A percentile compares a stretch with the other conserved stretches of the same genome.
These are phyloP conservation scores for Synodontis membranacea DNA, from an alignment of 2,113 vertebrate genomes.

Conservation along the genomic window DNA sequence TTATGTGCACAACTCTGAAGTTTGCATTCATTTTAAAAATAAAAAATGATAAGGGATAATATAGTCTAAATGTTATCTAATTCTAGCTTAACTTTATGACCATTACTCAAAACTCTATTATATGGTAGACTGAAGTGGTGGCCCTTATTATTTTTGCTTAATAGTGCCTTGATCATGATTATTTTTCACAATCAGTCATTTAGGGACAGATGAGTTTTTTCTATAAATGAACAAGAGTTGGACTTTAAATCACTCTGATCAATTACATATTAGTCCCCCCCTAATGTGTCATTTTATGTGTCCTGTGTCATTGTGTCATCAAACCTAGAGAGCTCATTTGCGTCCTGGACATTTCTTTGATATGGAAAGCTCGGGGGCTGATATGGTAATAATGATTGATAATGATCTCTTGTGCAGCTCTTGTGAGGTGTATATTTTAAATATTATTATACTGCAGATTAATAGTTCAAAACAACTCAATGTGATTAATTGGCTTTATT, in stretches of 20 bases:
- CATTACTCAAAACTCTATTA: not conserved
- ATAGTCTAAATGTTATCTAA: not conserved
- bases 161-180: not conserved
- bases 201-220: not conserved
- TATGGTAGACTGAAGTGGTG: not conserved
- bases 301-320: too few relatives aligned
- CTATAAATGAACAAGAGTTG: not conserved
- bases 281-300: too few relatives aligned
- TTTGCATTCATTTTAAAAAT: not conserved
- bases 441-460: not conserved
- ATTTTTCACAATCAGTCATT: not conserved
- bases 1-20: not conserved
- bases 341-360: not conserved
- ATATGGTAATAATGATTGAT: not conserved
- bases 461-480: not conserved
- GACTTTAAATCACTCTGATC: not conserved
- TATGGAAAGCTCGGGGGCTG: not conserved
- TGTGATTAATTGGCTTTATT: not conserved
- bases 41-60: not conserved
- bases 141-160: not conserved
- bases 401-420: too few relatives aligned
- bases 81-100: not conserved
- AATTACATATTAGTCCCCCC: not conserved
- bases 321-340: not conserved
- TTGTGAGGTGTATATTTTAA: not conserved